Percentiles rank a stretch among this genome's conserved stretches.
Evolutionary conservation across 2,888 invertebrate species (phyloP).

Genomic region (Phasia obesa): DNA sequence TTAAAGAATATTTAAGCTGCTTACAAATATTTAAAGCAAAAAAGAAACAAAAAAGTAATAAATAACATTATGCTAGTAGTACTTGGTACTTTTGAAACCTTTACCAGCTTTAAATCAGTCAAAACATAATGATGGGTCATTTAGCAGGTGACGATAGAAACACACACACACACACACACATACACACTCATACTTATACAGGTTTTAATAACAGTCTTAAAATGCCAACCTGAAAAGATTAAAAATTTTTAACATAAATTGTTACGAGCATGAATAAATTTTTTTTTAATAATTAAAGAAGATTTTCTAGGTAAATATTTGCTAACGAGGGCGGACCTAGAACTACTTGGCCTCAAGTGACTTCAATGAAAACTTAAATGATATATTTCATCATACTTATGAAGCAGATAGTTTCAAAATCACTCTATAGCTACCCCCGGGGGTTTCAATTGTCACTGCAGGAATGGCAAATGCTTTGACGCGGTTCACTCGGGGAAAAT

Average conservation of each 20-base stretch:
- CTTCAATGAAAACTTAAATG: no score
- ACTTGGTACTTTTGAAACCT: slow-evolving; percentile 52
- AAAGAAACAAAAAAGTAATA: slow-evolving; percentile 1
- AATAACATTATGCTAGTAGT: neutral
- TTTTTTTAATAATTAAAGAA: slow-evolving; percentile 39
- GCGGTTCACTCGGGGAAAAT: no score
- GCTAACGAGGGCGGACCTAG: neutral
- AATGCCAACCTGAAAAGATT: slow-evolving; percentile 39
- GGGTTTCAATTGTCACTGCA: no score
- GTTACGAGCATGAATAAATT: slow-evolving; percentile 32
- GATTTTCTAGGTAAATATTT: slow-evolving; percentile 14
- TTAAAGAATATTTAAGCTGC: slow-evolving; percentile 41
- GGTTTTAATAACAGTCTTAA: slow-evolving; percentile 2
- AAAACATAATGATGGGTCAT: slow-evolving; percentile 60
- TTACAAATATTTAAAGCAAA: slow-evolving; percentile 45
- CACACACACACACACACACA: neutral
- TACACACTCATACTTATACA: neutral
- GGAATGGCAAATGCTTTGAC: no score
- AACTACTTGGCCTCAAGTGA: neutral
- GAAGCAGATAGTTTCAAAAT: no score
- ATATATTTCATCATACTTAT: no score
- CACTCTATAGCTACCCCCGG: no score
- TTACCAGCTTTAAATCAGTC: slow-evolving; percentile 46
- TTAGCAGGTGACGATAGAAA: slow-evolving; percentile 56
- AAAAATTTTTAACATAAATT: slow-evolving; percentile 49